Base-by-base conservation (phyloP, 92 coral and sea anemone genomes). In the Blastomussa wellsi region DNA sequence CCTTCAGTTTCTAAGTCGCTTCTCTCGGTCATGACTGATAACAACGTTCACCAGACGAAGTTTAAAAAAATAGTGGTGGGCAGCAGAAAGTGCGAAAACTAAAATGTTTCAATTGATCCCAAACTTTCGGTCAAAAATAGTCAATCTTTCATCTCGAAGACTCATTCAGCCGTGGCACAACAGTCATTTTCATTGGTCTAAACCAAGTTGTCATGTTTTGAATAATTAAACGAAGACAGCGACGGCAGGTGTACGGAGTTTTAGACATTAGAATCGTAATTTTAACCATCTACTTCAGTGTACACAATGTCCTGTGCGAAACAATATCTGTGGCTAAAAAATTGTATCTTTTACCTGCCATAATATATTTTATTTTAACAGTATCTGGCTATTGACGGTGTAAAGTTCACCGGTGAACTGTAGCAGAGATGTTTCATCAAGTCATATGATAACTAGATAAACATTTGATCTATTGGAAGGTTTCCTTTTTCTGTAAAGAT, bases 181-280 rank as follows among this genome's bases (percentile, higher is more conserved):
- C 74, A 83, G 4, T 20, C 53, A 42, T 60, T 73, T 60, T 62
- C 74, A 83, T 83, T 83, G 86, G 86, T 42, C 42, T 57, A 35
- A n/a, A 53, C 38, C 37, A 60, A 72, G 24, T 73, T 62, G 70
- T 74, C 36, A 32, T 19, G 29, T 53, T 38, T 62, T 83, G 86
- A 83, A 83, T 83, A 73, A 83, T 83, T 71, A 33, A 81, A 44
- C 20, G 49, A 57, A 57, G 65, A 57, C 65, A 57, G 65, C 65
- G 29, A 31, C 32, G 86, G 62, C 86, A 83, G 86, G 86, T 83
- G 86, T 33, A 8, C 1, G 79, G 19, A 24, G 37, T 48, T 72
- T 82, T 80, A 68, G 64, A 47, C 84, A 80, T 19, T 80, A 19
- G 69, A 36, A 24, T 81, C 37, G 79, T 7, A 28, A 39, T 82